phyloP scores from a whole-genome alignment of 2,113 vertebrate genomes.

The Passer montanus region DNA sequence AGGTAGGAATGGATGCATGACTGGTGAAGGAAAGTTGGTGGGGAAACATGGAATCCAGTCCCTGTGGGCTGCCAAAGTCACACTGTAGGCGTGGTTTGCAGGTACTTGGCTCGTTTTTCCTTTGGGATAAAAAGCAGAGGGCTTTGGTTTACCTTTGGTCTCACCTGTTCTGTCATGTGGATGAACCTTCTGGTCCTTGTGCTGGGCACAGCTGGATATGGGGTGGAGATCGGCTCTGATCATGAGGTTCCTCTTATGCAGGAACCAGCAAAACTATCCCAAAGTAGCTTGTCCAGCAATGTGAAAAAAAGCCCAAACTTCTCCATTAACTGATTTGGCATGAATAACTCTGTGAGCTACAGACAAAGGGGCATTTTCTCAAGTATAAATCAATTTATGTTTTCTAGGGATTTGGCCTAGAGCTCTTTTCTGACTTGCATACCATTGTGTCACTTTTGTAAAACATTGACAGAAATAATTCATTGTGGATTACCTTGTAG shows the following conservation, averaged over 20 bases:
- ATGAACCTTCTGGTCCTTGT: neutral
- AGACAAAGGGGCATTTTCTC: neutral
- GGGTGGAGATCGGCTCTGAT: neutral
- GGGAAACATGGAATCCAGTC: neutral
- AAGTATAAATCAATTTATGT: neutral
- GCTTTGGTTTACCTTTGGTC: neutral
- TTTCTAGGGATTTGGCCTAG: conserved; percentile 39
- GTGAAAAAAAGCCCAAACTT: neutral
- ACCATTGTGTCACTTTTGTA: conserved; percentile 2
- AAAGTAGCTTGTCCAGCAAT: neutral
- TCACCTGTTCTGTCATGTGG: neutral
- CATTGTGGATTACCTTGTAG: neutral
- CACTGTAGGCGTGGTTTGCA: neutral
- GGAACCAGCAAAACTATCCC: neutral
- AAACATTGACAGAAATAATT: conserved; percentile 40
- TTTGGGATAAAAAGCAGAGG: neutral
- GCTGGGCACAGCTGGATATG: neutral
- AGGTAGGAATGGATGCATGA: neutral
- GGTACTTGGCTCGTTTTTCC: neutral
- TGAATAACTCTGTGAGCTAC: neutral
- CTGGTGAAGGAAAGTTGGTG: neutral
- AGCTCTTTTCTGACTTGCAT: conserved; percentile 13
- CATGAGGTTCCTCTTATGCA: neutral
- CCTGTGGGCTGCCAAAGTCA: neutral
- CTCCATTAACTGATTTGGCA: neutral